These are phyloP conservation scores for Rhorus exstirpatorius DNA, from an alignment of 2,888 invertebrate genomes.

Conservation along the genomic window DNA sequence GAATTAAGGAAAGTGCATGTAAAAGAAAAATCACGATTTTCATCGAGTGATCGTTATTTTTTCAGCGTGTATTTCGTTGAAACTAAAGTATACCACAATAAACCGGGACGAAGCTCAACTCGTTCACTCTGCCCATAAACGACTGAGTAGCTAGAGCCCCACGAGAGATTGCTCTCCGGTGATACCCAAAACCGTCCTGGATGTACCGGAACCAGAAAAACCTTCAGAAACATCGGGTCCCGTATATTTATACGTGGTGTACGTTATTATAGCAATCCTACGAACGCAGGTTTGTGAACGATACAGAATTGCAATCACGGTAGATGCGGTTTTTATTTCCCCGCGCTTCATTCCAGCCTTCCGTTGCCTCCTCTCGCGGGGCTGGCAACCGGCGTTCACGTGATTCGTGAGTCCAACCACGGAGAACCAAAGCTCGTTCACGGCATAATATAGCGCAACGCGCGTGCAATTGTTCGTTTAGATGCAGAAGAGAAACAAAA, in stretches of 20 bases:
- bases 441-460: neutral
- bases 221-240: slow-evolving; percentile 11
- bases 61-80: neutral
- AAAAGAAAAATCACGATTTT: neutral
- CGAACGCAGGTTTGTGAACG: neutral
- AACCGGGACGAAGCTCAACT: neutral
- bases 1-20: neutral
- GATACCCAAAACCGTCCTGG: neutral
- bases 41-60: neutral
- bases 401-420: slow-evolving; percentile 15
- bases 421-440: slow-evolving; percentile 13
- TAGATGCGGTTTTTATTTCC: slow-evolving; percentile 61
- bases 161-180: slow-evolving; percentile 23
- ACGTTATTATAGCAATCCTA: slow-evolving; percentile 8
- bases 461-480: neutral
- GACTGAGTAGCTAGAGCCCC: neutral
- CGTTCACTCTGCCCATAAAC: slow-evolving; percentile 13
- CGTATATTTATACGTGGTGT: neutral
- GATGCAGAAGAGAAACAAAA: neutral
- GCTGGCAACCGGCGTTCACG: slow-evolving; percentile 29
- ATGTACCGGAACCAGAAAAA: neutral
- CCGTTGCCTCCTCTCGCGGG: slow-evolving; percentile 19
- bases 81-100: neutral
- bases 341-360: slow-evolving; percentile 30
- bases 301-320: slow-evolving; percentile 51